phyloP scores from a whole-genome alignment of 1,140 invertebrate species.

The Drosophila erecta region DNA sequence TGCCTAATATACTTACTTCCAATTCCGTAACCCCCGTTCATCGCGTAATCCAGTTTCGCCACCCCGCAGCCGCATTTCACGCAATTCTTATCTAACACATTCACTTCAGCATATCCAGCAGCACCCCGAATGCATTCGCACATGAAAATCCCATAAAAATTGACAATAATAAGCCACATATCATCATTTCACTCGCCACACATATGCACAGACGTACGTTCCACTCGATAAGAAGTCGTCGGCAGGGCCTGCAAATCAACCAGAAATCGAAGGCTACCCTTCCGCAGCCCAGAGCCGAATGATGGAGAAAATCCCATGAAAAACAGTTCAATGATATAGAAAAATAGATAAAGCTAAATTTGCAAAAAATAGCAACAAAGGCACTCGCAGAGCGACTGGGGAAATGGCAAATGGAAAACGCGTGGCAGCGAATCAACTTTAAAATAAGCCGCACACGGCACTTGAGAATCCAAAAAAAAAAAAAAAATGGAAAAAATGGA shows the following conservation, averaged over 20 bases:
- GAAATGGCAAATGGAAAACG: constrained; percentile 51
- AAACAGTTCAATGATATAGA: constrained; percentile 78
- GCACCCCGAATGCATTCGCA: constrained; percentile 45
- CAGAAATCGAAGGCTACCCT: constrained; percentile 51
- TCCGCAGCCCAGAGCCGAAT: constrained; percentile 33
- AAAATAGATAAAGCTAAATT: constrained; percentile 75
- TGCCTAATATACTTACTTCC: not conserved
- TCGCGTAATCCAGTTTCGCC: not conserved
- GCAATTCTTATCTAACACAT: constrained; percentile 49
- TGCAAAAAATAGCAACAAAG: constrained; percentile 59
- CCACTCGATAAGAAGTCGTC: constrained; percentile 51
- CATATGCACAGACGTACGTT: constrained; percentile 47
- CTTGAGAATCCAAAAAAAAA: constrained; percentile 45
- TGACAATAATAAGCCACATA: constrained; percentile 65
- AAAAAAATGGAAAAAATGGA: no score
- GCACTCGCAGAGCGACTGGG: constrained; percentile 2
- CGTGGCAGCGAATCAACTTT: constrained; percentile 74
- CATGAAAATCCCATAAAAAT: constrained; percentile 63
- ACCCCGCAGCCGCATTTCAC: constrained; percentile 6
- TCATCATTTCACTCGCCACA: constrained; percentile 45
- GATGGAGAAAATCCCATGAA: constrained; percentile 66
- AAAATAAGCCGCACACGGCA: constrained; percentile 78
- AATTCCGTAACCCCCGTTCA: constrained; percentile 15
- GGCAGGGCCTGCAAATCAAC: constrained; percentile 57
- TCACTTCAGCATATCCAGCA: constrained; percentile 15